Conservation (phyloP, 2,888 invertebrate genomes). For the Galerucella nymphaeae region DNA sequence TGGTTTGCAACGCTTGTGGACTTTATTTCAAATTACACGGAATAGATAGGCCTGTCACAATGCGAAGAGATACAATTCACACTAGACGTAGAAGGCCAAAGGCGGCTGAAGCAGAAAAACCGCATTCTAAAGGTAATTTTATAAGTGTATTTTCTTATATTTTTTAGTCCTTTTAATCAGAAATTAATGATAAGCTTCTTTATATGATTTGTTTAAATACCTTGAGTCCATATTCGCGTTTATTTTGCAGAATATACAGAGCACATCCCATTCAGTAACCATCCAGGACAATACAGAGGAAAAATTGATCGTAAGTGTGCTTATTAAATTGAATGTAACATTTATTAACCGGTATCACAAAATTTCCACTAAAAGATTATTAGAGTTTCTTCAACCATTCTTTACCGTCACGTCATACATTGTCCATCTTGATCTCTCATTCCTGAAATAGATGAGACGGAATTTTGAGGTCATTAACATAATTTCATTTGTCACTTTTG, state of each 20-base stretch:
- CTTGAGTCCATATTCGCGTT: neutral
- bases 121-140: constrained; percentile 20
- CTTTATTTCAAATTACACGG: constrained; percentile 97
- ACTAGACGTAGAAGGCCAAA: constrained; percentile 90
- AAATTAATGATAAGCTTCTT: too few relatives aligned
- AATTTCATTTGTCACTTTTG: too few relatives aligned
- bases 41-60: constrained; percentile 91
- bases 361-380: too few relatives aligned
- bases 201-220: neutral
- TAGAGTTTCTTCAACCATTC: too few relatives aligned
- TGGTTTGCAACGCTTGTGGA: constrained; percentile 99
- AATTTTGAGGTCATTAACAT: too few relatives aligned
- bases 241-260: constrained; percentile 3
- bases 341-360: neutral
- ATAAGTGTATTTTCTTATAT: neutral
- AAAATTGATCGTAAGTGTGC: constrained; percentile 4
- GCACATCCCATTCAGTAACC: neutral
- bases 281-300: constrained; percentile 6
- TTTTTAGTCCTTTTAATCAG: too few relatives aligned
- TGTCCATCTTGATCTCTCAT: too few relatives aligned
- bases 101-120: constrained; percentile 62
- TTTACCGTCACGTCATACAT: too few relatives aligned
- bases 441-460: too few relatives aligned
- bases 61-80: constrained; percentile 97
- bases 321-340: neutral